A percentile compares a stretch with the other conserved stretches of the same genome.
Evolutionary conservation across 2,113 vertebrate species (phyloP).

Genomic region (Procapra przewalskii): DNA sequence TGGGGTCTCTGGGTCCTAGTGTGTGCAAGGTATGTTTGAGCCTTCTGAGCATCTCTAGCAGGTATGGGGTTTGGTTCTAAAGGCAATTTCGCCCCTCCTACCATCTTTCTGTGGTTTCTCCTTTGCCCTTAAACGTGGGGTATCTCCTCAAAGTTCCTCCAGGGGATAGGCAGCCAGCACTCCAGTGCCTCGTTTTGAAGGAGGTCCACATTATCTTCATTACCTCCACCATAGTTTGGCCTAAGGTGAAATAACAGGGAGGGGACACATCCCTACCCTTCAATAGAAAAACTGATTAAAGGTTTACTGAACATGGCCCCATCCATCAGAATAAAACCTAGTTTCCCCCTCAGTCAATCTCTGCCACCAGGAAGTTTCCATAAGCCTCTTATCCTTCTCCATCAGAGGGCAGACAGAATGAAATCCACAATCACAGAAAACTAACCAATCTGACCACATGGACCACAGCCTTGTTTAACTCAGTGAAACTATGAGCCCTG

Average conservation of each 20-base stretch:
- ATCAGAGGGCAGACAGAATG: background rate
- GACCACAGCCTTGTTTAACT: background rate
- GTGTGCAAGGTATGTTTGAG: background rate
- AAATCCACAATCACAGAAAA: background rate
- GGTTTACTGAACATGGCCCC: background rate
- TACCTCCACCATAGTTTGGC: background rate
- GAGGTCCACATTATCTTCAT: background rate
- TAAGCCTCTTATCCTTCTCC: background rate
- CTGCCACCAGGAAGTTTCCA: background rate
- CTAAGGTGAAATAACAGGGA: background rate
- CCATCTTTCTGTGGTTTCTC: background rate
- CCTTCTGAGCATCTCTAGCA: background rate
- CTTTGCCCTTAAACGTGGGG: background rate
- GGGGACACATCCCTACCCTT: background rate
- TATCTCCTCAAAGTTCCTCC: background rate
- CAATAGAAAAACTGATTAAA: background rate
- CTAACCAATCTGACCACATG: background rate
- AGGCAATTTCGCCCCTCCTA: background rate
- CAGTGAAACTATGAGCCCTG: background rate
- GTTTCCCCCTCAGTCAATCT: background rate
- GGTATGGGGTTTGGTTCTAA: background rate
- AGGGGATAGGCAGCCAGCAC: background rate
- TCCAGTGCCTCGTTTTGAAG: background rate
- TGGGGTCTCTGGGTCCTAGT: background rate
- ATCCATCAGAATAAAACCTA: background rate